Base-by-base conservation (phyloP, 2,888 invertebrate species). In the Calliopum simillimum region DNA sequence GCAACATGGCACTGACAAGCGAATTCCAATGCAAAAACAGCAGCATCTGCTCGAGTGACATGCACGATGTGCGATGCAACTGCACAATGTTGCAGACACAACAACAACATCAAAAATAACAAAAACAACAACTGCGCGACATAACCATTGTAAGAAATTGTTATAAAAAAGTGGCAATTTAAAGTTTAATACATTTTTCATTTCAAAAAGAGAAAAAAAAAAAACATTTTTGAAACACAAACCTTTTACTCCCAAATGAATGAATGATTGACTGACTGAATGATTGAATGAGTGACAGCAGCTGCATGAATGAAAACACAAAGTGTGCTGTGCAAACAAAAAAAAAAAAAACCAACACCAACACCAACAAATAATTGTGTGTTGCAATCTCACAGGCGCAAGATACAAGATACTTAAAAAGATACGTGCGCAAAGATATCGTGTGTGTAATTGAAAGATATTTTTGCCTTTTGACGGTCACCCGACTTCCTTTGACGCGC, bases 401-500 rank as follows among this genome's bases (percentile, higher is more conserved):
- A 51, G 63, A 64, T 64, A 19, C 14, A 14, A 19, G 44, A 59
- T 59, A 59, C n/a, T 43, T 33, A n/a, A 44, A 14, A 25, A 12
- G 56, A 56, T 56, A 23, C n/a, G 33, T 33, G 33, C 4, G 5
- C 53, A 53, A 12, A 23, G 23, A 56, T 56, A 33, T 6, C 33
- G 33, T 33, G 33, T 33, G 33, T 33, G 16, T 41, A 14, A n/a
- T n/a, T 59, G 59, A 11, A 6, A 19, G 59, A 41, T 59, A 12
- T 33, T 33, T n/a, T n/a, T 44, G n/a, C 44, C 46, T 51, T 64
- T 64, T 64, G 64, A 64, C 64, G 64, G 65, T 66, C 65, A 23
- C 23, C 65, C 25, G 65, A 66, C 55, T 66, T 66, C 65, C 65
- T 66, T 43, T 66, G 44, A 56, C 65, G 65, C 65, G 65, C 55